A percentile compares a stretch with the other conserved stretches of the same genome.
Conservation (phyloP, 2,797 vertebrate species). For the Platyrinchus mystaceus region DNA sequence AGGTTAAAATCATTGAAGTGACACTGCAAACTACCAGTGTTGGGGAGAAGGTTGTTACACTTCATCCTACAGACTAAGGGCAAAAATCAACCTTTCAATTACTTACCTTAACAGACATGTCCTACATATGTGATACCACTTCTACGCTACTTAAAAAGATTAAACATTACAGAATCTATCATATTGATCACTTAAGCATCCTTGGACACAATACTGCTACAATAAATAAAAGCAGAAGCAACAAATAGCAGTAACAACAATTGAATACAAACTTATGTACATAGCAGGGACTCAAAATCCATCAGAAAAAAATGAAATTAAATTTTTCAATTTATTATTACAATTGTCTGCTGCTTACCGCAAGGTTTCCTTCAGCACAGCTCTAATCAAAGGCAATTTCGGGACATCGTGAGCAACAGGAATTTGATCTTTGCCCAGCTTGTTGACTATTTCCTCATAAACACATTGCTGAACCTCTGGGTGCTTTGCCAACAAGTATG, state of each 20-base stretch:
- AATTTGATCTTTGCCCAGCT: conserved; percentile 75
- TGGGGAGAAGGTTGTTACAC: background rate
- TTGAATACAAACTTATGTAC: background rate
- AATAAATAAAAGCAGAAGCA: background rate
- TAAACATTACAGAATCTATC: background rate
- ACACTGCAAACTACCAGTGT: background rate
- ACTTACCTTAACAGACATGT: background rate
- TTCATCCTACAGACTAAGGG: background rate
- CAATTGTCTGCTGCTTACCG: conserved; percentile 74
- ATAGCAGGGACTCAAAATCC: background rate
- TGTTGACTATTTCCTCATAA: conserved; percentile 78
- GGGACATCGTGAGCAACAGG: conserved; percentile 82
- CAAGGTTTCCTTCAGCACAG: conserved; percentile 92
- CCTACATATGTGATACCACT: background rate
- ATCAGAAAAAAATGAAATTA: background rate
- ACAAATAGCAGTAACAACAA: background rate
- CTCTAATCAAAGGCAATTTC: conserved; percentile 85
- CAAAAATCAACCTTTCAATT: background rate
- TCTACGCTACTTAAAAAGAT: background rate
- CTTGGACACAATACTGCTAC: background rate
- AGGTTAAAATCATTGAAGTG: background rate
- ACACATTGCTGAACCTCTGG: conserved; percentile 83
- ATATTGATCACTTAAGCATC: background rate
- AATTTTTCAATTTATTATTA: background rate
- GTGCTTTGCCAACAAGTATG: conserved; percentile 87